Conservation (phyloP, 2,888 invertebrate genomes). For the Athetis lepigone region DNA sequence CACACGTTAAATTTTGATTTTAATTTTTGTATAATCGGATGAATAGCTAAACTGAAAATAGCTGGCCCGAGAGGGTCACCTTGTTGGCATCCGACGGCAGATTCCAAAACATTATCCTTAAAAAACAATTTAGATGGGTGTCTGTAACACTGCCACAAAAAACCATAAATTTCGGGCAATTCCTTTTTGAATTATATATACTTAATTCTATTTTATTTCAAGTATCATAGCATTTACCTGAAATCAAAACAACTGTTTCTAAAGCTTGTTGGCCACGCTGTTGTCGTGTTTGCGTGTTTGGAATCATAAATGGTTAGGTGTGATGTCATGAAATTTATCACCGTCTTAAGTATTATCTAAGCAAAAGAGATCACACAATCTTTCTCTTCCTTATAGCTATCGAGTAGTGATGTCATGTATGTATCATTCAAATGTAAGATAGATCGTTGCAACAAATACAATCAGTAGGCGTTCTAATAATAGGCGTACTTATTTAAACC, state of each 20-base stretch:
- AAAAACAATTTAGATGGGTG: no score
- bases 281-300: slow-evolving; percentile 50
- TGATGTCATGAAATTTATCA: slow-evolving; percentile 60
- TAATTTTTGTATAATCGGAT: no score
- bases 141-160: no score
- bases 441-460: slow-evolving; percentile 46
- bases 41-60: no score
- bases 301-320: slow-evolving; percentile 51
- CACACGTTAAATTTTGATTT: no score
- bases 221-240: slow-evolving; percentile 2
- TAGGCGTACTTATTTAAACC: slow-evolving; percentile 31
- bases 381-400: slow-evolving; percentile 68
- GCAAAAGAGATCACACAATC: slow-evolving; percentile 63
- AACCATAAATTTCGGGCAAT: no score
- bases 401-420: slow-evolving; percentile 55
- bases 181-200: no score
- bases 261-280: slow-evolving; percentile 51
- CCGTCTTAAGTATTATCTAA: slow-evolving; percentile 65
- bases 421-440: slow-evolving; percentile 58
- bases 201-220: neutral
- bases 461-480: slow-evolving; percentile 51
- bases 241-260: slow-evolving; percentile 35
- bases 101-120: no score
- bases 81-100: no score
- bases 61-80: no score